These are phyloP conservation scores for Machimus atricapillus DNA, from an alignment of 2,888 invertebrate genomes.

Conservation along the genomic window DNA sequence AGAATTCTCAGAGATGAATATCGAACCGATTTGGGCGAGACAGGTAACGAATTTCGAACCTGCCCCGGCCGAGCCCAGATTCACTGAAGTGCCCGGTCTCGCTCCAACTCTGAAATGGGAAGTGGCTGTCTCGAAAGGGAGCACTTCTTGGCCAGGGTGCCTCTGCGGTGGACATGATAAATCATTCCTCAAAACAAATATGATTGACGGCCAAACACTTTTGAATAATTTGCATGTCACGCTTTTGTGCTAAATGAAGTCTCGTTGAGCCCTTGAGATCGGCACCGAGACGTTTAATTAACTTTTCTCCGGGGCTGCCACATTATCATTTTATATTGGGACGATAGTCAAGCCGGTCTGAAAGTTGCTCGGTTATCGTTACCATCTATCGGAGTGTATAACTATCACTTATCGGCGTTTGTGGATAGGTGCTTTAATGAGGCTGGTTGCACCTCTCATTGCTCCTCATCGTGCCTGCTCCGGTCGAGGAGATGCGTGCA, in stretches of 20 bases:
- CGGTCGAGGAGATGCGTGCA: neutral
- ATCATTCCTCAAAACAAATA: slow-evolving; percentile 46
- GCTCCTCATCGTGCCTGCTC: neutral
- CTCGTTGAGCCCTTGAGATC: slow-evolving; percentile 5
- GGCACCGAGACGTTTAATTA: slow-evolving; percentile 40
- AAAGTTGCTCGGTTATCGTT: neutral
- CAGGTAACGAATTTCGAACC: neutral
- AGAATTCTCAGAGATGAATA: slow-evolving; percentile 39
- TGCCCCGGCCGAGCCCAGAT: neutral
- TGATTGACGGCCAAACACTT: slow-evolving; percentile 47
- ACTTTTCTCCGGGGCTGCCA: slow-evolving; percentile 27
- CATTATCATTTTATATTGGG: neutral
- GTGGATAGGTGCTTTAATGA: neutral
- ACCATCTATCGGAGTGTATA: neutral
- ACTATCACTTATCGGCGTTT: slow-evolving; percentile 10
- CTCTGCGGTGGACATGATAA: slow-evolving; percentile 44
- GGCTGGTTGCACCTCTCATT: neutral
- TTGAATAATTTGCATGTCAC: slow-evolving; percentile 48
- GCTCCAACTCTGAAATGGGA: slow-evolving; percentile 23
- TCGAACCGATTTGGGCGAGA: neutral
- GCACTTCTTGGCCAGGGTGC: neutral
- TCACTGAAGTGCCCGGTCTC: neutral
- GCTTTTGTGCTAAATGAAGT: slow-evolving; percentile 43
- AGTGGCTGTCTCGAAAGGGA: slow-evolving; percentile 22
- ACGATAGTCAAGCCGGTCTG: neutral